Percentiles rank a stretch among this genome's conserved stretches.
Conservation (phyloP, 1,140 invertebrate genomes). For the Pectinophora gossypiella region DNA sequence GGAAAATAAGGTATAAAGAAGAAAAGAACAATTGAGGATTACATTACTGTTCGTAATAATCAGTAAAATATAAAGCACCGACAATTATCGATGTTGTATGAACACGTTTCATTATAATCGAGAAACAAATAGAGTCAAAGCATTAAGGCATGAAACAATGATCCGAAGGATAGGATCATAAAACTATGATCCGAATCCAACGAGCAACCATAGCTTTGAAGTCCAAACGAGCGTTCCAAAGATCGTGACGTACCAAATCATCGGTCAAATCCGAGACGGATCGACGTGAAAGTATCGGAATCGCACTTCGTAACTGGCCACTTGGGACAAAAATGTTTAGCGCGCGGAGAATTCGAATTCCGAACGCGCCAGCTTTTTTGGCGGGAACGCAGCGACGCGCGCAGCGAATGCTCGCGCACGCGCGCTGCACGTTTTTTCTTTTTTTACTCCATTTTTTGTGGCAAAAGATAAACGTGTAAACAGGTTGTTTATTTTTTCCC, state of each 20-base stretch:
- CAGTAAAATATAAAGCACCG: no score
- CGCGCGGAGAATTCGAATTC: slow-evolving; percentile 44
- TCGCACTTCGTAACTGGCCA: slow-evolving; percentile 5
- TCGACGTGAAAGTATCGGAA: slow-evolving; percentile 26
- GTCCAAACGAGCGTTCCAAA: slow-evolving; percentile 6
- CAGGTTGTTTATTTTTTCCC: slow-evolving; percentile 48
- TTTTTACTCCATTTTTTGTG: slow-evolving; percentile 23
- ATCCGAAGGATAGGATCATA: no score
- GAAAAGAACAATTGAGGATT: no score
- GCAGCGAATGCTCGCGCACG: slow-evolving; percentile 62
- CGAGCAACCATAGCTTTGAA: not conserved
- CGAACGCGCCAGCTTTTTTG: slow-evolving; percentile 53
- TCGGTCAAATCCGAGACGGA: slow-evolving; percentile 32
- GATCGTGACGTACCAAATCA: slow-evolving; percentile 34
- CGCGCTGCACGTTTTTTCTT: slow-evolving; percentile 34
- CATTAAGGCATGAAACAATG: no score
- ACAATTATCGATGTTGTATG: no score
- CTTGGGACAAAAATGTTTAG: slow-evolving; percentile 41
- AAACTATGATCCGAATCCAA: not conserved
- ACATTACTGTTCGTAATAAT: no score
- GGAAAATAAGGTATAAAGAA: no score
- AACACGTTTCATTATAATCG: no score
- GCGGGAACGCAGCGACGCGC: slow-evolving; percentile 35
- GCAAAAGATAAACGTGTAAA: slow-evolving; percentile 31
- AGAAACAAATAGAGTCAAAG: no score